Conservation (phyloP, 2,797 vertebrate genomes). For the Dallia pectoralis region DNA sequence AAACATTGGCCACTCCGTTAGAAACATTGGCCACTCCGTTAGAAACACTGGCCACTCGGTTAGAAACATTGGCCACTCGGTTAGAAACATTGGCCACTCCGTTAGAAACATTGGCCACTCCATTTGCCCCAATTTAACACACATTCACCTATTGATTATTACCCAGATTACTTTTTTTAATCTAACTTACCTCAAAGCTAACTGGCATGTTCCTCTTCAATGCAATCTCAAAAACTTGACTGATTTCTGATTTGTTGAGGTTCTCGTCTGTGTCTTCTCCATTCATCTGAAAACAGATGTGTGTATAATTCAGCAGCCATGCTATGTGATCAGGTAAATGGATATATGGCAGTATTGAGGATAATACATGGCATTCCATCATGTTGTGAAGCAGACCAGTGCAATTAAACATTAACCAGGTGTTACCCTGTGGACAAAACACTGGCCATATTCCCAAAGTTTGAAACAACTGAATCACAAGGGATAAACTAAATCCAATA, state of each 20-base stretch:
- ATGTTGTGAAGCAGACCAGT: not conserved
- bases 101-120: no score
- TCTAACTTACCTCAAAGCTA: conserved; percentile 93
- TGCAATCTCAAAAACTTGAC: conserved; percentile 99
- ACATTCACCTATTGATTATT: no score
- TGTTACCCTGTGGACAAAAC: not conserved
- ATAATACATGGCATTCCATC: not conserved
- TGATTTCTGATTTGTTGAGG: conserved; percentile 99
- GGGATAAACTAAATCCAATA: not conserved
- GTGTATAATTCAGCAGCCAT: not conserved
- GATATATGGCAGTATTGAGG: not conserved
- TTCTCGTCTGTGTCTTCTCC: conserved; percentile 92
- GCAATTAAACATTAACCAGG: not conserved
- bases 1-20: no score
- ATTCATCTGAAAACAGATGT: conserved; percentile 77
- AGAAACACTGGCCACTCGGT: no score
- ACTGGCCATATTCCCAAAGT: not conserved
- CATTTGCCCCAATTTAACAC: no score
- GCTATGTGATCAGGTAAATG: not conserved
- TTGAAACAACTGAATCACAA: not conserved
- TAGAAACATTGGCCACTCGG: no score
- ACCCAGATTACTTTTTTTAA: no score
- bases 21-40: no score
- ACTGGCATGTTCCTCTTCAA: conserved; percentile 98
- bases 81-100: no score